Conservation (phyloP, 2,888 invertebrate genomes). For the Agriotes lineatus region DNA sequence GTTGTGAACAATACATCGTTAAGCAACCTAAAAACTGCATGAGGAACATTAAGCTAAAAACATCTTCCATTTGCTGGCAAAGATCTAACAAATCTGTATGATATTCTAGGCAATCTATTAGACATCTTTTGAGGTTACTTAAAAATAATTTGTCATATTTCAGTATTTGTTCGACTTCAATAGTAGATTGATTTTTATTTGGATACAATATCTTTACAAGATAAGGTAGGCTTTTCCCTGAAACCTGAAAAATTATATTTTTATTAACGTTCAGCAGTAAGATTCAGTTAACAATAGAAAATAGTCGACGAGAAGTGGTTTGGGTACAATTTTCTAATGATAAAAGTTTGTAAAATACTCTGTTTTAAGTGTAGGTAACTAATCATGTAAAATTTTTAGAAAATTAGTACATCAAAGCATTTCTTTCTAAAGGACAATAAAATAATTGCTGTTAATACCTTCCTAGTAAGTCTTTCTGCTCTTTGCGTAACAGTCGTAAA, state of each 20-base stretch:
- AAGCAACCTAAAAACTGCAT: conserved; percentile 3
- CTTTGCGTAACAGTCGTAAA: not conserved
- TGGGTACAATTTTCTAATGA: too few species aligned
- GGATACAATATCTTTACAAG: not conserved
- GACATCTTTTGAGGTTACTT: not conserved
- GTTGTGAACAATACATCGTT: not conserved
- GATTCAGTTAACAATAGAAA: too few species aligned
- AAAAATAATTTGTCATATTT: not conserved
- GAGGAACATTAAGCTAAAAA: conserved; percentile 1
- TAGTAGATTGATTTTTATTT: not conserved
- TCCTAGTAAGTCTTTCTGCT: not conserved
- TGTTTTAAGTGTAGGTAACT: too few species aligned
- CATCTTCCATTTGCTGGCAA: not conserved
- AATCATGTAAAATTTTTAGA: not conserved
- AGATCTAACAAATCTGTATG: not conserved
- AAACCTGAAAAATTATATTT: too few species aligned
- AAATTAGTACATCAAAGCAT: not conserved
- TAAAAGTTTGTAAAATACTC: too few species aligned
- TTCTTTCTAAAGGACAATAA: too few species aligned
- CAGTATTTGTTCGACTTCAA: not conserved
- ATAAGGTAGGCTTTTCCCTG: not conserved
- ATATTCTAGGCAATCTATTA: not conserved
- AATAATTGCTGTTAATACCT: too few species aligned
- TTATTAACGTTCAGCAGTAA: too few species aligned
- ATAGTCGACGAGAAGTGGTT: too few species aligned